phyloP scores from a whole-genome alignment of 2,797 vertebrate species.

The Coccyzus lansbergi region DNA sequence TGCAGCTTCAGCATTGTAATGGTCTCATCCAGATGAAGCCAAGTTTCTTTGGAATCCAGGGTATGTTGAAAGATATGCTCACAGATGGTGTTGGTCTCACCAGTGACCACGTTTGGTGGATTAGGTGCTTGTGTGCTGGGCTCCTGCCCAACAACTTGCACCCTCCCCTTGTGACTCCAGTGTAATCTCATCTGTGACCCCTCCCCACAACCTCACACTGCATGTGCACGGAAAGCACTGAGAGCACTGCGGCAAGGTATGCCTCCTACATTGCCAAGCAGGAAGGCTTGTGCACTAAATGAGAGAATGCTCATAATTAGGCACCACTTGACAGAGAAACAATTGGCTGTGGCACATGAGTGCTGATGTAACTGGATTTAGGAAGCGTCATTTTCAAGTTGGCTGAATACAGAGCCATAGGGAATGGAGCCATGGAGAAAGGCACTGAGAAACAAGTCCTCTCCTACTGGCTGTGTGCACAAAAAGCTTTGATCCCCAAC shows the following conservation, averaged over 20 bases:
- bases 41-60: not conserved
- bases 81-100: not conserved
- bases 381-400: conserved; percentile 8
- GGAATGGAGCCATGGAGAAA: not conserved
- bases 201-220: not conserved
- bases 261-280: not conserved
- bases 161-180: not conserved
- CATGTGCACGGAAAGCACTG: not conserved
- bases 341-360: not conserved
- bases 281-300: not conserved
- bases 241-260: not conserved
- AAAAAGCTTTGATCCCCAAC: not conserved
- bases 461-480: not conserved
- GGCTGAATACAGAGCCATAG: not conserved
- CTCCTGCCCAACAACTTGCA: not conserved
- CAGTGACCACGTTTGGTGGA: not conserved
- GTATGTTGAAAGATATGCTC: not conserved
- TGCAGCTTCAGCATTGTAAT: not conserved
- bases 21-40: not conserved
- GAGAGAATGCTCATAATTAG: not conserved
- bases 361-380: not conserved
- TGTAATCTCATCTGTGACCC: not conserved
- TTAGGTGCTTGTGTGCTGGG: not conserved
- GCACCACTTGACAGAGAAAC: not conserved
- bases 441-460: not conserved